A percentile compares a stretch with the other conserved stretches of the same genome.
Conservation (phyloP, 2,888 invertebrate species). For the Rhamnusium bicolor region DNA sequence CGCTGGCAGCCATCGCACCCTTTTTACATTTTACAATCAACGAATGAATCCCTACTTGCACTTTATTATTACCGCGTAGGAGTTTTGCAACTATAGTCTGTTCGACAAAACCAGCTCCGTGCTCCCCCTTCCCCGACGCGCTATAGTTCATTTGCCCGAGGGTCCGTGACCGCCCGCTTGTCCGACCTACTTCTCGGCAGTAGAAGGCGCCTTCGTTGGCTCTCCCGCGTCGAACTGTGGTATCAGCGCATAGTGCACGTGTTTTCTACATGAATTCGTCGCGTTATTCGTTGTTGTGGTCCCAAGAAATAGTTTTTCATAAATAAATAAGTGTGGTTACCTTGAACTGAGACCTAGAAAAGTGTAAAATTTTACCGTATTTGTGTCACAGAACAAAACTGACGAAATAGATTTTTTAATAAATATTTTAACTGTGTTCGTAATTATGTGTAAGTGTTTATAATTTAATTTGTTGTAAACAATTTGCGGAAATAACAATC, state of each 20-base stretch:
- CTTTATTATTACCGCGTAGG: conserved; percentile 24
- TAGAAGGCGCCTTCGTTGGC: conserved; percentile 51
- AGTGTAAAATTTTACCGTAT: not conserved
- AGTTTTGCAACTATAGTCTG: conserved; percentile 33
- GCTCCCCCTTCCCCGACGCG: conserved; percentile 35
- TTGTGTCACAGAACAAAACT: not conserved
- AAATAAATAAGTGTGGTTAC: conserved; percentile 14
- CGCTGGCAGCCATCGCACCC: conserved; percentile 7
- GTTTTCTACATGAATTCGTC: conserved; percentile 44
- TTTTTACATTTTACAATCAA: conserved; percentile 10
- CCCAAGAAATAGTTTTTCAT: not conserved
- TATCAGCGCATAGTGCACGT: conserved; percentile 49
- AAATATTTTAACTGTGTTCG: not conserved
- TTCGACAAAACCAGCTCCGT: conserved; percentile 20
- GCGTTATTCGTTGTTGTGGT: conserved; percentile 34
- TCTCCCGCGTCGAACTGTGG: conserved; percentile 44
- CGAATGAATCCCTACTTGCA: conserved; percentile 25
- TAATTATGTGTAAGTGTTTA: not conserved
- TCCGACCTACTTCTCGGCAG: conserved; percentile 59
- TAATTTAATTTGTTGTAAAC: not conserved
- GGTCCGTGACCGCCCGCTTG: conserved; percentile 62
- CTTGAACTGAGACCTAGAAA: conserved; percentile 11
- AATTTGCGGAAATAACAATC: not conserved
- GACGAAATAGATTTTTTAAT: not conserved
- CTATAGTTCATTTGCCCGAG: conserved; percentile 62